phyloP scores from a whole-genome alignment of 2,797 vertebrate species.

The Bradypus variegatus region DNA sequence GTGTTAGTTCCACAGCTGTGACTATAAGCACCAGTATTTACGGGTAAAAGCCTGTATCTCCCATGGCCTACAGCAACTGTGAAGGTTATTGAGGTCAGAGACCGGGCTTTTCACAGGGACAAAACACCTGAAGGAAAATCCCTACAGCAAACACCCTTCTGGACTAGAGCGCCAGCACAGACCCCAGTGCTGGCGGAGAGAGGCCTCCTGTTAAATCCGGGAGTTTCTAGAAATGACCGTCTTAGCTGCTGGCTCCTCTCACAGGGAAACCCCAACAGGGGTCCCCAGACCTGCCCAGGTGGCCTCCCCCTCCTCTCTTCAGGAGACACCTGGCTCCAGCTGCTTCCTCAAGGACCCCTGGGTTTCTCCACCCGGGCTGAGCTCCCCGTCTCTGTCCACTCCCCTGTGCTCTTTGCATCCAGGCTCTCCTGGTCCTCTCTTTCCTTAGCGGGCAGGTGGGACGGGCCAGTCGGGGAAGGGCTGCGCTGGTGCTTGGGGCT shows the following conservation, averaged over 20 bases:
- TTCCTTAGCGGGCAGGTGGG: too few species aligned
- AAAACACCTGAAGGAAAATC: conserved; percentile 45
- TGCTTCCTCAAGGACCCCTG: not conserved
- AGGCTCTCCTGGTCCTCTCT: too few species aligned
- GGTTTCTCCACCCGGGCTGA: too few species aligned
- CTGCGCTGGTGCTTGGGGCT: too few species aligned
- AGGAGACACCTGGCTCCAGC: not conserved
- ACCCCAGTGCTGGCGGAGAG: too few species aligned
- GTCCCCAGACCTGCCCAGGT: not conserved
- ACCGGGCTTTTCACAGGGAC: conserved; percentile 29
- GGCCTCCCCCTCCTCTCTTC: not conserved
- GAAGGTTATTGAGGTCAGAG: conserved; percentile 58
- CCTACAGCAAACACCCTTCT: conserved; percentile 48
- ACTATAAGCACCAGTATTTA: conserved; percentile 60
- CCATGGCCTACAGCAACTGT: conserved; percentile 35
- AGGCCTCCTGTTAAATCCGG: not conserved
- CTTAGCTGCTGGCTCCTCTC: not conserved
- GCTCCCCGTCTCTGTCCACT: too few species aligned
- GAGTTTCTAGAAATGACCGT: conserved; percentile 21
- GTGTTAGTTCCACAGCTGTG: conserved; percentile 50
- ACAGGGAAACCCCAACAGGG: not conserved
- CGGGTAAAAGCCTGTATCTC: conserved; percentile 57
- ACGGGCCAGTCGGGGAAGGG: too few species aligned
- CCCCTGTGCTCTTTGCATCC: too few species aligned
- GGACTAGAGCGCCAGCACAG: conserved; percentile 27